Evolutionary conservation across 2,797 vertebrate genomes (phyloP).

Genomic region (Pyrrhura leucotis): DNA sequence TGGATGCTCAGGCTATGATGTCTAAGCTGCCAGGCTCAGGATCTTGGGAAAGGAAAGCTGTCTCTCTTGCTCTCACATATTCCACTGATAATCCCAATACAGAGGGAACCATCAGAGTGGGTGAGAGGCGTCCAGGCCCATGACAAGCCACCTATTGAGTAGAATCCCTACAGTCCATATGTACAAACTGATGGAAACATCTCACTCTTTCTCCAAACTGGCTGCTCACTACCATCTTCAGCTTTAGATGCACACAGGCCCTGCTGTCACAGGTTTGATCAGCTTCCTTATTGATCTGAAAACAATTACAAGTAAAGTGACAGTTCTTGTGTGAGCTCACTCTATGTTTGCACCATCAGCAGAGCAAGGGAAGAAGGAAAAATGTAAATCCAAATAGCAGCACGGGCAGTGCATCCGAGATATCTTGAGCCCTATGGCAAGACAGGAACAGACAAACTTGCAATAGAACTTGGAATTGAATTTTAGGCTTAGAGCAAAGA

Average conservation of each 20-base stretch:
- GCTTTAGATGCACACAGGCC: background rate
- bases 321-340: background rate
- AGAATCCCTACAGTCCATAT: background rate
- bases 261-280: background rate
- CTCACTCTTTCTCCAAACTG: background rate
- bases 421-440: background rate
- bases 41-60: background rate
- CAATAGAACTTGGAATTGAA: background rate
- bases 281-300: background rate
- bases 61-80: background rate
- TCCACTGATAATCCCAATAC: accelerated
- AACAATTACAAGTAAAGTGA: background rate
- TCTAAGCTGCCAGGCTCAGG: background rate
- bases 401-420: accelerated
- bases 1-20: background rate
- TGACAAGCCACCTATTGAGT: background rate
- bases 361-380: background rate
- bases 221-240: background rate
- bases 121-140: background rate
- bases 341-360: background rate
- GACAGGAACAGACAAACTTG: background rate
- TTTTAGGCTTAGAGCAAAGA: background rate
- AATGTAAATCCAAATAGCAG: background rate
- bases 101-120: background rate
- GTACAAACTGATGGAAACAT: background rate